phyloP scores from a whole-genome alignment of 2,888 invertebrate species.

The Eilema caniola region DNA sequence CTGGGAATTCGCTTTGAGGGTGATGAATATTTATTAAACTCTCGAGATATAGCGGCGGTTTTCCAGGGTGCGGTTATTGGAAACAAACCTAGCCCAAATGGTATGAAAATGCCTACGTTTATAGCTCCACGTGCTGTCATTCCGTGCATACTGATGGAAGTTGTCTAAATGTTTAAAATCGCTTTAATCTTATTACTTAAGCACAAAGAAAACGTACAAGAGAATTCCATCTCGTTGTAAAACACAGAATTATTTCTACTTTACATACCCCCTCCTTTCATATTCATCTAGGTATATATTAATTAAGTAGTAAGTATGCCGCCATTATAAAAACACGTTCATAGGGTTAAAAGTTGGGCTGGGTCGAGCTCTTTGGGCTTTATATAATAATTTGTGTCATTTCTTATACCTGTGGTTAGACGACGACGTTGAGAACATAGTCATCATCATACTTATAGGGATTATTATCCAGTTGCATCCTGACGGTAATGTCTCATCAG shows the following conservation, averaged over 20 bases:
- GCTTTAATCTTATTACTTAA: constrained; percentile 26
- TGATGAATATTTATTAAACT: too few species aligned
- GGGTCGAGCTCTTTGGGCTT: neutral
- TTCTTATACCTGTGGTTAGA: neutral
- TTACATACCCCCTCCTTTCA: constrained; percentile 23
- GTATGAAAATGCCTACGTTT: neutral
- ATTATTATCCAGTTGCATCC: too few species aligned
- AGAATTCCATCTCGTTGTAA: constrained; percentile 40
- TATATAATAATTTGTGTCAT: neutral
- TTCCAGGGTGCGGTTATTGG: too few species aligned
- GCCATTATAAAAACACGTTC: constrained; percentile 3
- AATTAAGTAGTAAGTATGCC: constrained; percentile 8
- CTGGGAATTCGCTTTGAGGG: too few species aligned
- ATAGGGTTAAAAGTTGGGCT: neutral
- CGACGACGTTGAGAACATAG: too few species aligned
- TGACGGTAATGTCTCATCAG: too few species aligned
- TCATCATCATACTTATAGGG: too few species aligned
- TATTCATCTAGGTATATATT: constrained; percentile 14
- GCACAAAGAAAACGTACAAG: constrained; percentile 23
- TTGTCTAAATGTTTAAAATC: neutral
- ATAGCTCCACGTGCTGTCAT: neutral
- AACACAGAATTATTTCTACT: constrained; percentile 41
- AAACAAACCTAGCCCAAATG: neutral
- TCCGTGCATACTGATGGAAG: neutral
- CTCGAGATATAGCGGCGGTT: too few species aligned